Evolutionary conservation across 2,113 vertebrate genomes (phyloP).

Genomic region (Rhabdornis inornatus): DNA sequence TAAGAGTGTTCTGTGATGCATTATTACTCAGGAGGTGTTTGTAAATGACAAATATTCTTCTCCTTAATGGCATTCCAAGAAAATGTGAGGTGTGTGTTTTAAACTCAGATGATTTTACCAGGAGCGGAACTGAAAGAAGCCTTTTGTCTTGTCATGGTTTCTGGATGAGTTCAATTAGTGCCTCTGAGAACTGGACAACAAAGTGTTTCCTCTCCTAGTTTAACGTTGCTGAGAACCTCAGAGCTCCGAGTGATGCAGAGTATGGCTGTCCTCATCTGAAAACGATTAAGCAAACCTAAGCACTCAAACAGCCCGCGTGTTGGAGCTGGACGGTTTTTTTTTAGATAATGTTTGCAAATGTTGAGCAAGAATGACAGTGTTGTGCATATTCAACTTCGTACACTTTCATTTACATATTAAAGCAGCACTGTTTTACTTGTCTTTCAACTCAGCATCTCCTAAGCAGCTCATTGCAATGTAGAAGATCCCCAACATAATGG

Average conservation of each 20-base stretch:
- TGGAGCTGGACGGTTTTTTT: not conserved
- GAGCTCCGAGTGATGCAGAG: not conserved
- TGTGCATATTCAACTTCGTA: not conserved
- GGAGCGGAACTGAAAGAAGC: not conserved
- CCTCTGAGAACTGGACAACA: not conserved
- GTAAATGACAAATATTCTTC: not conserved
- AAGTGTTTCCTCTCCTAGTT: not conserved
- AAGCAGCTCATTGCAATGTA: not conserved
- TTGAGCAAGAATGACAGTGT: not conserved
- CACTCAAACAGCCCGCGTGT: not conserved
- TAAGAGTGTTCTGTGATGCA: not conserved
- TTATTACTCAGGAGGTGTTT: not conserved
- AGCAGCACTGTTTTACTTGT: not conserved
- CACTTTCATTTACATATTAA: not conserved
- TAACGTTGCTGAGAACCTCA: not conserved
- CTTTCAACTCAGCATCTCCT: not conserved
- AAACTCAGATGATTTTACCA: not conserved
- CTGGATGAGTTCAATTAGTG: not conserved
- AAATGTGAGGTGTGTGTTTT: not conserved
- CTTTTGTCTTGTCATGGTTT: not conserved
- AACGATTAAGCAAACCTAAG: constrained; percentile 12
- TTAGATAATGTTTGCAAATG: not conserved
- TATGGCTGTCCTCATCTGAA: not conserved
- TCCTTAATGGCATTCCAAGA: not conserved
- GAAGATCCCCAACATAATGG: not conserved